Evolutionary conservation across 1,140 invertebrate genomes (phyloP), one percentile per base, ranked within the genome.

Genomic region (Antheraea pernyi): DNA sequence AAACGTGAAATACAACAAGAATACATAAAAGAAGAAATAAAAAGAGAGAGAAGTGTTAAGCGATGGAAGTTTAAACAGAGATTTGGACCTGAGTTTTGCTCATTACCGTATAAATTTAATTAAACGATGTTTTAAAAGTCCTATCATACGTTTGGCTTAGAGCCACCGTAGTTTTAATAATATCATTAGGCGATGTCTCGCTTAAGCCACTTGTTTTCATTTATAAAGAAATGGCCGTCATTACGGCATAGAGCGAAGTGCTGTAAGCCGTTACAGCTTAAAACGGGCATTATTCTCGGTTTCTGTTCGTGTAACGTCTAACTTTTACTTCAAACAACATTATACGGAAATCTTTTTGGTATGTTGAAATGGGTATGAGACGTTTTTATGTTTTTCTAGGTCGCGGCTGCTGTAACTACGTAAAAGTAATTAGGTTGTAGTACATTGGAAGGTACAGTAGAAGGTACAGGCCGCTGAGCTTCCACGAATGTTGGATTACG

Each of bases 201-300:
- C 73, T 73, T 77, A 74, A 76, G 67, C 78, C 78, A 85, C 81
- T 83, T 84, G 80, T 88, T 85, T 85, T 82, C 81, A 85, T 86
- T 81, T 83, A 79, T 78, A 77, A 69, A 53, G 68, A 74, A 76
- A 78, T 84, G 79, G 81, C 68, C 71, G 73, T 83, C 82, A 84
- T 87, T 85, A 85, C 59, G 59, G 79, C 73, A 82, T 83, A 86
- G 80, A 84, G 85, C 82, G 74, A 79, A 88, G 80, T 85, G 83
- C 74, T 85, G 85, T 86, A 81, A 74, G 79, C 80, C 81, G 84
- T 86, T 86, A 84, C 71, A 80, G 70, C 80, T 85, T 79, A 82
- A 79, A 83, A 76, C 74, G 70, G 72, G 74, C 80, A 84, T 86
- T 82, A 83, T 73, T 85, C 80, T 82, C 80, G 70, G 71, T 83